Conservation (phyloP, 2,888 invertebrate genomes). For the Sisyra nigra region DNA sequence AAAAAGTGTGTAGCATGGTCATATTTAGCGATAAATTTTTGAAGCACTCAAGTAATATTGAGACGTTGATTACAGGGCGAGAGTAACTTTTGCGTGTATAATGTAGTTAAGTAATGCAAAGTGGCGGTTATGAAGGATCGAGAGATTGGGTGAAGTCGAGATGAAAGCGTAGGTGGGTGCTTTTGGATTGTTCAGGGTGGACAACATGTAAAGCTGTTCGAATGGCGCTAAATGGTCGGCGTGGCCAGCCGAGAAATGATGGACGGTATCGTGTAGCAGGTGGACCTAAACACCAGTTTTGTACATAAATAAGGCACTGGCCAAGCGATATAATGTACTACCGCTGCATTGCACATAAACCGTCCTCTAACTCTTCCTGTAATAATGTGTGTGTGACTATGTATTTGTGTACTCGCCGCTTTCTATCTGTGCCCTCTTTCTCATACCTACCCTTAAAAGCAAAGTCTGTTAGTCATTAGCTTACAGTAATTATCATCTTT, state of each 20-base stretch:
- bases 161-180: no score
- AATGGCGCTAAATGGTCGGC: constrained; percentile 6
- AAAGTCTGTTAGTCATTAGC: constrained; percentile 6
- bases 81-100: no score
- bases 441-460: not conserved
- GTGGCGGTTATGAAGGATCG: no score
- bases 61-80: no score
- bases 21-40: no score
- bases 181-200: no score
- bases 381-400: constrained; percentile 1
- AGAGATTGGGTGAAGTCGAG: no score
- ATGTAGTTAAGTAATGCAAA: no score
- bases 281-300: constrained; percentile 22
- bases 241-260: constrained; percentile 17
- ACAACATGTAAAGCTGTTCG: constrained; percentile 1
- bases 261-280: constrained; percentile 22
- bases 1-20: no score
- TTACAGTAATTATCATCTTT: constrained; percentile 6
- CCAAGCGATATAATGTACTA: constrained; percentile 2
- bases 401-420: not conserved
- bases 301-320: constrained; percentile 13
- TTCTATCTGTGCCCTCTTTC: not conserved
- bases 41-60: no score
- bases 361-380: not conserved
- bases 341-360: not conserved